Conservation (phyloP, 2,797 vertebrate genomes). For the Gephyroberyx darwinii region DNA sequence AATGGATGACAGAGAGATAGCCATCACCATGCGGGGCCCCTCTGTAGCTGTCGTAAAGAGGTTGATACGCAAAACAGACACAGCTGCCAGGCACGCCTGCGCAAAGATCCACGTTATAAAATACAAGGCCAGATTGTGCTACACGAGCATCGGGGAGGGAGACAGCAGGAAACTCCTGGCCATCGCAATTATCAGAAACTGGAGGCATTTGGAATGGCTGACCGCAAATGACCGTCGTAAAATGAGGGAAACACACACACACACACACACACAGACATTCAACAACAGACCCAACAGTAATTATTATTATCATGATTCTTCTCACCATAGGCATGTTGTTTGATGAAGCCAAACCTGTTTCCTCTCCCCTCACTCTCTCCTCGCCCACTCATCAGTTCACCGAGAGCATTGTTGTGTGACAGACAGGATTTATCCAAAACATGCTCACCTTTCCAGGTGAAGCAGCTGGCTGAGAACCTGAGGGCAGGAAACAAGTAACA, state of each 20-base stretch:
- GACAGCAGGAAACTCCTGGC: constrained; percentile 5
- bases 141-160: constrained; percentile 28
- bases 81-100: constrained; percentile 28
- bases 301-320: constrained; percentile 32
- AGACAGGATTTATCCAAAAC: constrained; percentile 37
- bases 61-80: constrained; percentile 54
- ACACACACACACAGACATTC: neutral
- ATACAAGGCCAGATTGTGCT: constrained; percentile 15
- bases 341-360: constrained; percentile 58
- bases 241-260: constrained; percentile 2
- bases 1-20: constrained; percentile 40
- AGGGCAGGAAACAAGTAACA: constrained; percentile 14
- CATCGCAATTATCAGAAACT: constrained; percentile 16
- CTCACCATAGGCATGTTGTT: constrained; percentile 1
- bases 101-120: constrained; percentile 38
- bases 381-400: constrained; percentile 44
- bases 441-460: constrained; percentile 12
- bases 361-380: constrained; percentile 14
- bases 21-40: constrained; percentile 28
- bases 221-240: constrained; percentile 23
- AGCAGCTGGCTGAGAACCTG: constrained; percentile 17
- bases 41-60: constrained; percentile 45
- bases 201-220: constrained; percentile 32
- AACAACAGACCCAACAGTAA: neutral
- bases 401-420: constrained; percentile 23